phyloP scores from a whole-genome alignment of 2,113 vertebrate genomes.

The Tychaedon coryphoeus region DNA sequence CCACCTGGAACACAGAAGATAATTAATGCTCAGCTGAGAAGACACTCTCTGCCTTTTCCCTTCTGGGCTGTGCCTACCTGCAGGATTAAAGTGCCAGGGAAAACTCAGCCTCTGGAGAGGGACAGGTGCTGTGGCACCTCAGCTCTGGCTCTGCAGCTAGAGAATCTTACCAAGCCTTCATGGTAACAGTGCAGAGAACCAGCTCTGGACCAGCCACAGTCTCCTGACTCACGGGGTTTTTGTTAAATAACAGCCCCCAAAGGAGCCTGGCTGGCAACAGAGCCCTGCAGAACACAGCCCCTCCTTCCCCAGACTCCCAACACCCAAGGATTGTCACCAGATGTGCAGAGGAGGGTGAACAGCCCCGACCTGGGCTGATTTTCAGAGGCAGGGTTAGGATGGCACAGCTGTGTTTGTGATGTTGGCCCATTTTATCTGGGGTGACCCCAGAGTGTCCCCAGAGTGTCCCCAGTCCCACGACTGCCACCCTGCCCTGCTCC shows the following conservation, averaged over 20 bases:
- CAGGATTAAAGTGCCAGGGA: neutral
- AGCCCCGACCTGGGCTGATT: neutral
- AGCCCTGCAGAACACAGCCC: neutral
- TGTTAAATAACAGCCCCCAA: neutral
- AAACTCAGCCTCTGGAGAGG: neutral
- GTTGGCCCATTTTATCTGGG: accelerated
- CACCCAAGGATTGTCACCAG: neutral
- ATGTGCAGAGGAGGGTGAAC: neutral
- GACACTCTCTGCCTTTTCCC: neutral
- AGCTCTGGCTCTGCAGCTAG: neutral
- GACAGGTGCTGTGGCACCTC: accelerated
- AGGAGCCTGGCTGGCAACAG: neutral
- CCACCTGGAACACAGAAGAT: neutral
- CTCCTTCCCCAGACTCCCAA: neutral
- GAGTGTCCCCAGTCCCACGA: neutral
- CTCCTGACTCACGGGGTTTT: accelerated
- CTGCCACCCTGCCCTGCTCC: neutral
- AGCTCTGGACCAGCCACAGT: neutral
- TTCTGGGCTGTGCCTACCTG: neutral
- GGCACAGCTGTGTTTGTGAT: neutral
- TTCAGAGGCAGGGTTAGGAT: neutral
- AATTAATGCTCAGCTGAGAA: neutral
- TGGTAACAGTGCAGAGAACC: neutral
- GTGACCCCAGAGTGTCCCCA: neutral
- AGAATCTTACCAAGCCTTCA: neutral